A percentile compares a stretch with the other conserved stretches of the same genome.
These are phyloP conservation scores for Lagria hirta DNA, from an alignment of 2,888 invertebrate genomes.

Conservation along the genomic window DNA sequence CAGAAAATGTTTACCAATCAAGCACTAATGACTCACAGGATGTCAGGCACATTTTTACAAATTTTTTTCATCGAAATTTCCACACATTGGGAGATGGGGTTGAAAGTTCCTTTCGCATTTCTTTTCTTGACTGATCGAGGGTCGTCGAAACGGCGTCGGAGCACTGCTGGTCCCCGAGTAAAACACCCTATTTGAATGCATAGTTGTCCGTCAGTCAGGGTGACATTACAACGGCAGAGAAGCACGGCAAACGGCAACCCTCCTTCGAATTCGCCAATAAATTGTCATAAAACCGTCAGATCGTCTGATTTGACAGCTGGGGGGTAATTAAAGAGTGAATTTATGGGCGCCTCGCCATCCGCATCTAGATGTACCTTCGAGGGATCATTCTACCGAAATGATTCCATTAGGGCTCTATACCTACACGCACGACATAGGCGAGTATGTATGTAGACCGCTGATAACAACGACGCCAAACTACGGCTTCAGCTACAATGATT, in stretches of 20 bases:
- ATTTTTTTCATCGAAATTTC: no score
- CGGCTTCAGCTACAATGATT: conserved; percentile 30
- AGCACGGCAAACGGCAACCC: conserved; percentile 51
- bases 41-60: no score
- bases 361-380: conserved; percentile 50
- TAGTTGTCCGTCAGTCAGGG: conserved; percentile 73
- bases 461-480: conserved; percentile 29
- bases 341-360: conserved; percentile 53
- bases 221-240: conserved; percentile 57
- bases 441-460: conserved; percentile 32
- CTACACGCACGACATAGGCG: conserved; percentile 31
- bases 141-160: no score
- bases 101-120: not conserved
- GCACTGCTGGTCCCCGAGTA: conserved; percentile 51
- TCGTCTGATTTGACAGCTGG: conserved; percentile 68
- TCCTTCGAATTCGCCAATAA: conserved; percentile 63
- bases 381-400: conserved; percentile 35
- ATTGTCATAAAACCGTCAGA: conserved; percentile 74
- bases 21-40: no score
- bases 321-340: conserved; percentile 57
- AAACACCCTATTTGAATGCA: conserved; percentile 76
- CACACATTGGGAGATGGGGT: no score
- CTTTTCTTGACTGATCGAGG: not conserved
- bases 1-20: no score
- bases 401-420: conserved; percentile 31